These are phyloP conservation scores for Acronicta alni DNA, from an alignment of 2,888 invertebrate species.

Conservation along the genomic window DNA sequence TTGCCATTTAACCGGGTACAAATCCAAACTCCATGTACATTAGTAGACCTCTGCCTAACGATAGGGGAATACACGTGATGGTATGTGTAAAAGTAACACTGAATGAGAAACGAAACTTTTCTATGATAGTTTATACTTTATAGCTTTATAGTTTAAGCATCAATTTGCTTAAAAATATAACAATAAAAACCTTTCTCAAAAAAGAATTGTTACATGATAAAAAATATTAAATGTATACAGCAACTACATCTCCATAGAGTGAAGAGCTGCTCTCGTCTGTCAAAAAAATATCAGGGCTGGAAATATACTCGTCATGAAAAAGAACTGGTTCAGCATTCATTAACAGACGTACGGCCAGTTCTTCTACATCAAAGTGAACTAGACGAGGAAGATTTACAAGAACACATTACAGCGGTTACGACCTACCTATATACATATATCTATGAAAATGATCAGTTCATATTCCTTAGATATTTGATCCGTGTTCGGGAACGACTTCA, in stretches of 20 bases:
- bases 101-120: too few relatives aligned
- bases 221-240: not conserved
- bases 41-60: too few relatives aligned
- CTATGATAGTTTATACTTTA: too few relatives aligned
- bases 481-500: conserved; percentile 36
- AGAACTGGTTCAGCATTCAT: conserved; percentile 27
- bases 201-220: too few relatives aligned
- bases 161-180: too few relatives aligned
- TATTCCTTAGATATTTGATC: conserved; percentile 50
- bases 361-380: conserved; percentile 32
- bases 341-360: conserved; percentile 21
- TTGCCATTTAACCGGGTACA: too few relatives aligned
- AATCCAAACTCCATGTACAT: too few relatives aligned
- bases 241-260: not conserved
- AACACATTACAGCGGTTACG: conserved; percentile 3
- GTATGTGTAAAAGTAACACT: too few relatives aligned
- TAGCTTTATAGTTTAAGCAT: too few relatives aligned
- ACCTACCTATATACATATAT: not conserved
- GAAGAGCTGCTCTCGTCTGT: not conserved
- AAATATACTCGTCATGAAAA: conserved; percentile 23
- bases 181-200: too few relatives aligned
- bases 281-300: not conserved
- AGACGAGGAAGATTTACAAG: conserved; percentile 7
- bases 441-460: conserved; percentile 18
- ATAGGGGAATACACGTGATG: too few relatives aligned